Evolutionary conservation across 2,888 invertebrate genomes (phyloP).

Genomic region (Cryptocephalus primarius): DNA sequence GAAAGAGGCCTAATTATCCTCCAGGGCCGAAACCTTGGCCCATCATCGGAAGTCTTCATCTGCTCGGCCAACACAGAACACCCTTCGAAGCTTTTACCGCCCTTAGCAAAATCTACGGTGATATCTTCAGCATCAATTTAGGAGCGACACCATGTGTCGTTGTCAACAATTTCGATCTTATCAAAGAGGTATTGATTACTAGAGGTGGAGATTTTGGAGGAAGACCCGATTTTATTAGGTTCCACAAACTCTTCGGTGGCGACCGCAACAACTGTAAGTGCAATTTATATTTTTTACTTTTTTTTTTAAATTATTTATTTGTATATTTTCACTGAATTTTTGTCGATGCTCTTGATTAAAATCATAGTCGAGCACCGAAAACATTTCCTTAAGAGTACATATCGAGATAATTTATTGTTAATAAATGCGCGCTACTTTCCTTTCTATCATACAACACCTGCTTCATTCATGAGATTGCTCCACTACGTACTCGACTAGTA

Average conservation of each 20-base stretch:
- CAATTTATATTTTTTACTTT: no score
- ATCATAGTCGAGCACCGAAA: no score
- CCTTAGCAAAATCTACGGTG: slow-evolving; percentile 58
- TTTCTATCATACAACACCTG: slow-evolving; percentile 22
- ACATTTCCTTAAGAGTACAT: no score
- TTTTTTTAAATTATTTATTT: no score
- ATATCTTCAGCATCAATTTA: slow-evolving; percentile 58
- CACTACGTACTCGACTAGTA: slow-evolving; percentile 31
- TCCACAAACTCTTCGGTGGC: slow-evolving; percentile 72
- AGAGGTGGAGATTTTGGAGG: slow-evolving; percentile 76
- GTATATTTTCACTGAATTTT: no score
- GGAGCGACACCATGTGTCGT: slow-evolving; percentile 61
- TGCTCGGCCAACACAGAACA: slow-evolving; percentile 49
- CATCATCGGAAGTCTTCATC: slow-evolving; percentile 59
- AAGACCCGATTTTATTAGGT: slow-evolving; percentile 69
- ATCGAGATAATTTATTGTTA: slow-evolving; percentile 20
- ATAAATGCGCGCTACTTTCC: slow-evolving; percentile 22
- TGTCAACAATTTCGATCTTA: slow-evolving; percentile 60
- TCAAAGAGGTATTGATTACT: slow-evolving; percentile 65
- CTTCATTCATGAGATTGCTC: slow-evolving; percentile 32
- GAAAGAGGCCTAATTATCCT: slow-evolving; percentile 28
- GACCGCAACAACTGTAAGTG: slow-evolving; percentile 80
- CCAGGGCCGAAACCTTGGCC: slow-evolving; percentile 61
- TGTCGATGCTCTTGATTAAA: no score
- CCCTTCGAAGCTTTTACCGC: slow-evolving; percentile 64